phyloP scores from a whole-genome alignment of 2,797 vertebrate species.

The Bradypodion pumilum region DNA sequence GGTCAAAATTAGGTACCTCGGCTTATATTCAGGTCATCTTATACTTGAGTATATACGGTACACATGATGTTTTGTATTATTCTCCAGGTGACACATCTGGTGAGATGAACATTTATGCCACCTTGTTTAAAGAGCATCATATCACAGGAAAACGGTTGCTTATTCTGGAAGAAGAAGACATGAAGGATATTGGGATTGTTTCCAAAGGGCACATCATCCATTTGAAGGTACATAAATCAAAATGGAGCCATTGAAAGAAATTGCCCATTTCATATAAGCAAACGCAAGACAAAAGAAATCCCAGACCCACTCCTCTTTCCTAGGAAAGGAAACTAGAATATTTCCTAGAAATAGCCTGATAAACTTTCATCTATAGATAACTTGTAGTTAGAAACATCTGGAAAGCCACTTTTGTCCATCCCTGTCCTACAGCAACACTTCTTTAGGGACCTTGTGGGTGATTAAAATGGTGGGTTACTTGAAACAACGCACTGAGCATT shows the following conservation, averaged over 20 bases:
- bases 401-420: too few species aligned
- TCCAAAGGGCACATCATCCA: conserved; percentile 97
- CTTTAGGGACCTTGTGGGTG: not conserved
- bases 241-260: not conserved
- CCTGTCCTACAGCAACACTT: not conserved
- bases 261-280: conserved; percentile 12
- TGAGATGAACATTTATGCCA: conserved; percentile 87
- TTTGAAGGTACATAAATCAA: conserved; percentile 84
- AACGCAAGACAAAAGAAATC: too few species aligned
- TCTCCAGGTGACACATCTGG: conserved; percentile 80
- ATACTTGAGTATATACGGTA: too few species aligned
- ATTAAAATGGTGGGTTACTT: not conserved
- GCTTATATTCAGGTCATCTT: too few species aligned
- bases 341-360: not conserved
- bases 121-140: conserved; percentile 93
- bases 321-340: not conserved
- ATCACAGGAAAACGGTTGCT: conserved; percentile 93
- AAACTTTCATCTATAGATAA: not conserved
- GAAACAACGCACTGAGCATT: not conserved
- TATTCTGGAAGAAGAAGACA: conserved; percentile 89
- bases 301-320: not conserved
- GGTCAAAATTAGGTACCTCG: too few species aligned
- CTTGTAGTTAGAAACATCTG: too few species aligned
- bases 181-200: conserved; percentile 94
- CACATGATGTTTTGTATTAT: conserved; percentile 49